Base-by-base conservation (phyloP, 2,797 vertebrate genomes). In the Scleropages formosus region DNA sequence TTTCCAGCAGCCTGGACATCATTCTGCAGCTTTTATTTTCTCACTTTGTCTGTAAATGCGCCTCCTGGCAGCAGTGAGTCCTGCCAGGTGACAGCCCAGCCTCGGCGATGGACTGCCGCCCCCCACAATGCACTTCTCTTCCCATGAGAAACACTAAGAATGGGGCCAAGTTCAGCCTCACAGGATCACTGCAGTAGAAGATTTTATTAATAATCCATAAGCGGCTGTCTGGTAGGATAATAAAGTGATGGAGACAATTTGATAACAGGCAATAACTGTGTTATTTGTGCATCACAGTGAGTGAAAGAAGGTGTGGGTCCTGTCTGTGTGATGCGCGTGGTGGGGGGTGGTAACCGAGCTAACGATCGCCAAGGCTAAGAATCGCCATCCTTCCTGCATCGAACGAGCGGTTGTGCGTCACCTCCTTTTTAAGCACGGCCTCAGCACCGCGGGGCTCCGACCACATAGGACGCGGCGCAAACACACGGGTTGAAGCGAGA, bases 191-290 rank as follows among this genome's bases (percentile, higher is more conserved):
- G 6, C 31, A 39, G 39, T 39, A 39, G 31, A 39, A 39, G 31
- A 31, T 39, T 39, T 31, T 39, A 39, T 39, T 2, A 39, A 39
- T 39, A 39, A 39, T 6, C 31, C 31, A 39, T 39, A 39, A 6
- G 2, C 31, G 39, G 6, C 6, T 39, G 31, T 39, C 39, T 31
- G 31, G 2, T 31, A 31, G 18, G 13, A n/a, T 22, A 39, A 67
- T 49, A 68, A 68, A 68, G n/a, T 66, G 51, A 68, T 68, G n/a
- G 6, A 16, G 46, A 47, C 44, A 68, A 68, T 68, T 68, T 46
- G 68, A 66, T 68, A n/a, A n/a, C n/a, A 49, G 64, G 49, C 39
- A 51, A 68, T 68, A 47, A 47, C 20, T 68, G 39, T 68, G 39
- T 15, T 8, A 22, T 20, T 20, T 68, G 47, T 22, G n/a, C 39